Conservation (phyloP, 2,113 vertebrate genomes). For the Globicephala melas region DNA sequence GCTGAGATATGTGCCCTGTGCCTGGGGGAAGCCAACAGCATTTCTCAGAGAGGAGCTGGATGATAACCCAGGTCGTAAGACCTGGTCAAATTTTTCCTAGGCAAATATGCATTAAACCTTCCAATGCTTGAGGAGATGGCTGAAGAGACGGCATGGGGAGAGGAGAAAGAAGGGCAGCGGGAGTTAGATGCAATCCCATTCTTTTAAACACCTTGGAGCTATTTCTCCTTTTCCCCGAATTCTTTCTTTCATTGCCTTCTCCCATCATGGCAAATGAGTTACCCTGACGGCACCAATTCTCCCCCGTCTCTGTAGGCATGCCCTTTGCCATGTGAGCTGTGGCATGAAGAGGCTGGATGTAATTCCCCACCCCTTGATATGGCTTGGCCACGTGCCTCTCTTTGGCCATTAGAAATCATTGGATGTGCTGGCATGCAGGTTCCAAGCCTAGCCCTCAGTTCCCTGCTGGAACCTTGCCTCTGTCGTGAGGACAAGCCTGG, state of each 20-base stretch:
- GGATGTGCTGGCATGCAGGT: neutral
- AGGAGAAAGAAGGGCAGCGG: too few species aligned
- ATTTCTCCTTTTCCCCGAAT: neutral
- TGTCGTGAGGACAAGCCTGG: neutral
- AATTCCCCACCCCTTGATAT: neutral
- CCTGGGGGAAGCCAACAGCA: neutral
- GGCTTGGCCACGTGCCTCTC: neutral
- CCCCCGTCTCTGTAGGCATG: neutral
- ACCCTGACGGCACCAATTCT: fast-evolving
- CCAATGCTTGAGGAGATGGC: neutral
- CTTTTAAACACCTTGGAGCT: neutral
- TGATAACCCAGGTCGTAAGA: neutral
- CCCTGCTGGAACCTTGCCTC: neutral
- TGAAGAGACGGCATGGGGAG: neutral
- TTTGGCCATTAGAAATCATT: neutral
- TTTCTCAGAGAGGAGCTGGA: neutral
- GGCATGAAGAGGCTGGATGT: neutral
- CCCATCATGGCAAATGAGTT: neutral
- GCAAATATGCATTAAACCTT: neutral
- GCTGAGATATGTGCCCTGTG: neutral
- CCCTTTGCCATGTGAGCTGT: neutral
- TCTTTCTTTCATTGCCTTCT: neutral
- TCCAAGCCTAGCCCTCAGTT: neutral
- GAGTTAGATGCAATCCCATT: neutral
- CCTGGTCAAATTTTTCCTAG: neutral